Percentiles rank a stretch among this genome's conserved stretches.
These are phyloP conservation scores for Phainopepla nitens DNA, from an alignment of 2,113 vertebrate species.

Conservation along the genomic window DNA sequence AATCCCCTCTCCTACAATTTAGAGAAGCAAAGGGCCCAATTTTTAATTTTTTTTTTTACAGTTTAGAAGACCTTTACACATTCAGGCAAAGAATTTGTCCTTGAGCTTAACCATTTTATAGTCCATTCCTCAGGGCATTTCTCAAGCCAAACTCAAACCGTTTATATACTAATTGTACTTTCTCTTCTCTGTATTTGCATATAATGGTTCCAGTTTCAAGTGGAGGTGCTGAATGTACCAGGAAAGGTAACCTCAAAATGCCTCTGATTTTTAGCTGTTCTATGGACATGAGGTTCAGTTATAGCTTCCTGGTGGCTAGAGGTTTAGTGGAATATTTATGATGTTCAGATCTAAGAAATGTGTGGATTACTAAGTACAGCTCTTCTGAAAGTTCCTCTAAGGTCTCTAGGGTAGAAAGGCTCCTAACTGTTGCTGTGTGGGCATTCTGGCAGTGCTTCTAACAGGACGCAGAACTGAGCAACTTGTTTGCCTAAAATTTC, in stretches of 20 bases:
- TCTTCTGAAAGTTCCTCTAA: not conserved
- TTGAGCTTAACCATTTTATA: not conserved
- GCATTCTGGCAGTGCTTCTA: not conserved
- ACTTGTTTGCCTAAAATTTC: not conserved
- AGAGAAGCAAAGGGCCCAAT: not conserved
- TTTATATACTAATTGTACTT: not conserved
- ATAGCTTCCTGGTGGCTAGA: not conserved
- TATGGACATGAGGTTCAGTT: not conserved
- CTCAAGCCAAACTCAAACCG: not conserved
- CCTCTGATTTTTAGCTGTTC: not conserved
- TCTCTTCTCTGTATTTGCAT: not conserved
- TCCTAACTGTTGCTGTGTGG: not conserved
- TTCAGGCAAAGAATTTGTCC: not conserved
- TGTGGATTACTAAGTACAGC: not conserved
- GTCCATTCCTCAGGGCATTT: not conserved
- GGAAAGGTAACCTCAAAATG: not conserved
- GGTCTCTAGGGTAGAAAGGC: not conserved
- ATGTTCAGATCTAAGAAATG: not conserved
- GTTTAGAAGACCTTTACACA: not conserved
- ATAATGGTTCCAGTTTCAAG: not conserved
- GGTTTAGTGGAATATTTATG: not conserved
- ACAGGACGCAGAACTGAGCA: not conserved
- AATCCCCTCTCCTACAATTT: not conserved
- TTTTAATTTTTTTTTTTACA: not conserved
- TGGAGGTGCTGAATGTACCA: not conserved